Percentiles rank a stretch among this genome's conserved stretches.
phyloP scores from a whole-genome alignment of 2,888 invertebrate genomes.

The Odiellus spinosus region DNA sequence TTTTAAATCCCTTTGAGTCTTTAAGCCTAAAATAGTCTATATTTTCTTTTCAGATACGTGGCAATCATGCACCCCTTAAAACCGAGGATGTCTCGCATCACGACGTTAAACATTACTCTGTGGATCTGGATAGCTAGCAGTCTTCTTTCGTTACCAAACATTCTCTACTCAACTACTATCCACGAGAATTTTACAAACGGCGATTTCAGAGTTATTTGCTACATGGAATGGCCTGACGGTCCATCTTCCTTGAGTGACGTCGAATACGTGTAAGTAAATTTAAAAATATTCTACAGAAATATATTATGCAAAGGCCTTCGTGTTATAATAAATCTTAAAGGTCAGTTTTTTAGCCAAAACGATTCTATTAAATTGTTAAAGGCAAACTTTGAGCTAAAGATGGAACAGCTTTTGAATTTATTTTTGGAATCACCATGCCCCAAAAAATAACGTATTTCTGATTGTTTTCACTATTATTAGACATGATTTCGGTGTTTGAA shows the following conservation, averaged over 20 bases:
- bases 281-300: no score
- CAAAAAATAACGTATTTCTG: no score
- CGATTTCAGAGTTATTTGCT: conserved; percentile 15
- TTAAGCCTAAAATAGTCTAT: neutral
- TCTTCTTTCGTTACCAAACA: conserved; percentile 63
- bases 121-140: conserved; percentile 70
- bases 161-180: conserved; percentile 35
- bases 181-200: conserved; percentile 10
- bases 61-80: conserved; percentile 85
- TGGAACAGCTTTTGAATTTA: no score
- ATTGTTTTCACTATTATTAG: no score
- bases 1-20: no score
- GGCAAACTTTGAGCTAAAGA: no score
- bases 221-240: conserved; percentile 20
- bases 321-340: no score
- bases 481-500: no score
- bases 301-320: no score
- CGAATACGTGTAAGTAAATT: conserved; percentile 17
- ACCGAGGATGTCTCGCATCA: conserved; percentile 68
- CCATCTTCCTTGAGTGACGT: conserved; percentile 10
- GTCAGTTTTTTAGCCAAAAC: no score
- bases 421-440: no score
- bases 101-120: conserved; percentile 64
- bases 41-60: conserved; percentile 53
- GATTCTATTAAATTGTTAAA: no score